phyloP scores from a whole-genome alignment of 2,888 invertebrate species.

The Drosophila subsilvestris region DNA sequence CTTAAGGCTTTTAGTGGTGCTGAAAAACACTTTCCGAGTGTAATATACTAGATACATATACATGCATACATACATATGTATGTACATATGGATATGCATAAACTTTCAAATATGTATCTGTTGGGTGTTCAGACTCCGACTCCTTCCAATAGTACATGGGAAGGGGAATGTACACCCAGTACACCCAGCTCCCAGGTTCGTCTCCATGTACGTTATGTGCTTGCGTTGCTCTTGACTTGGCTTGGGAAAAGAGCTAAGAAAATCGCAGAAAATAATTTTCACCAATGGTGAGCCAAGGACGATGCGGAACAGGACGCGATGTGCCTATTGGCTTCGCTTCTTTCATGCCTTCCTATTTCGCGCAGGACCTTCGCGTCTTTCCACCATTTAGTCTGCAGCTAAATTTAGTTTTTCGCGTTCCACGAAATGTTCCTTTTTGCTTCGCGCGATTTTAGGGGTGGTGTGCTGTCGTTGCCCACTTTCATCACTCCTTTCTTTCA shows the following conservation, averaged over 20 bases:
- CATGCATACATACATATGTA: background rate
- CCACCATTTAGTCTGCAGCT: background rate
- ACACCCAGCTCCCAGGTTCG: background rate
- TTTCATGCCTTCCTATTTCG: slow-evolving; percentile 10
- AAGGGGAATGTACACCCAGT: background rate
- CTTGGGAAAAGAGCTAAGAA: slow-evolving; percentile 33
- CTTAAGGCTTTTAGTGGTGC: no score
- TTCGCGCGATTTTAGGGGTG: slow-evolving; percentile 3
- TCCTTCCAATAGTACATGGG: slow-evolving; percentile 1
- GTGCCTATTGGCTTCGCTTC: slow-evolving; percentile 57
- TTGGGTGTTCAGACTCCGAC: background rate
- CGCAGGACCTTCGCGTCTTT: slow-evolving; percentile 4
- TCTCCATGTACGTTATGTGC: slow-evolving; percentile 17
- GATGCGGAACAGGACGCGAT: slow-evolving; percentile 20
- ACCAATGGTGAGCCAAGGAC: slow-evolving; percentile 49
- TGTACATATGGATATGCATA: background rate
- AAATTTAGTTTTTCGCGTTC: slow-evolving; percentile 16
- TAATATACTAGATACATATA: no score
- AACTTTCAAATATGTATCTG: background rate
- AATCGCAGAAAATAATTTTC: slow-evolving; percentile 45
- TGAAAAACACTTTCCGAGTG: no score
- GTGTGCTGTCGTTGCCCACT: background rate
- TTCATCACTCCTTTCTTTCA: background rate
- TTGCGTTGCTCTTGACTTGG: slow-evolving; percentile 5
- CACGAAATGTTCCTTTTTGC: slow-evolving; percentile 1